These are phyloP conservation scores for Automeris io DNA, from an alignment of 2,888 invertebrate species.

Conservation along the genomic window DNA sequence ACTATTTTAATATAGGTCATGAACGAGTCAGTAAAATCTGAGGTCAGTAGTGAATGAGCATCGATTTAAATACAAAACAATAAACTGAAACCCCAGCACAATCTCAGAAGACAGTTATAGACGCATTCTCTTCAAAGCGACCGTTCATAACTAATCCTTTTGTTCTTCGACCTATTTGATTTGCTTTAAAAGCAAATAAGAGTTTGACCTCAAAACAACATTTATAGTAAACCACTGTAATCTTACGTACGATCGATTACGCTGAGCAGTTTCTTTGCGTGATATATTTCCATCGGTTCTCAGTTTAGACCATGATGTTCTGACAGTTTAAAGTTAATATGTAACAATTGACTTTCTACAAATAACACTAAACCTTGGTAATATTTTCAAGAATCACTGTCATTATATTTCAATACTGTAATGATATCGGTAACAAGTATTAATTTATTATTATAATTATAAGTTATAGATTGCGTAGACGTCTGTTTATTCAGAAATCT, in stretches of 20 bases:
- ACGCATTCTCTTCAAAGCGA: constrained; percentile 24
- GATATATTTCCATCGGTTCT: constrained; percentile 5
- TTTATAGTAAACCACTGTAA: constrained; percentile 38
- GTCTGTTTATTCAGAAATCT: too few relatives aligned
- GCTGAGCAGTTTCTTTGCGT: constrained; percentile 20
- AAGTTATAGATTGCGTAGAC: too few relatives aligned
- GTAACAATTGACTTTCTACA: constrained; percentile 11
- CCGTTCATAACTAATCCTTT: constrained; percentile 39
- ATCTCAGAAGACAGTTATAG: constrained; percentile 12
- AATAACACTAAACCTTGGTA: constrained; percentile 65
- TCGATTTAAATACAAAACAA: constrained; percentile 6
- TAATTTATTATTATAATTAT: too few relatives aligned
- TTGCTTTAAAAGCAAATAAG: constrained; percentile 48
- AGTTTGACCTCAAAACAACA: constrained; percentile 54
- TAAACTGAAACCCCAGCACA: constrained; percentile 3
- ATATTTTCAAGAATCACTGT: constrained; percentile 52
- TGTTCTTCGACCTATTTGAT: constrained; percentile 55
- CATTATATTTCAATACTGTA: constrained; percentile 43
- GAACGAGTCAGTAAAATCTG: not conserved
- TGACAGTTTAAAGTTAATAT: constrained; percentile 15
- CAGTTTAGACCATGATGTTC: constrained; percentile 12
- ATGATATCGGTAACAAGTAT: constrained; percentile 61
- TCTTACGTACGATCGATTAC: constrained; percentile 24
- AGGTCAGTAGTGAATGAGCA: constrained; percentile 1
- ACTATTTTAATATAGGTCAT: not conserved